Conservation (phyloP, 2,797 vertebrate genomes). For the Arrhamphus sclerolepis region DNA sequence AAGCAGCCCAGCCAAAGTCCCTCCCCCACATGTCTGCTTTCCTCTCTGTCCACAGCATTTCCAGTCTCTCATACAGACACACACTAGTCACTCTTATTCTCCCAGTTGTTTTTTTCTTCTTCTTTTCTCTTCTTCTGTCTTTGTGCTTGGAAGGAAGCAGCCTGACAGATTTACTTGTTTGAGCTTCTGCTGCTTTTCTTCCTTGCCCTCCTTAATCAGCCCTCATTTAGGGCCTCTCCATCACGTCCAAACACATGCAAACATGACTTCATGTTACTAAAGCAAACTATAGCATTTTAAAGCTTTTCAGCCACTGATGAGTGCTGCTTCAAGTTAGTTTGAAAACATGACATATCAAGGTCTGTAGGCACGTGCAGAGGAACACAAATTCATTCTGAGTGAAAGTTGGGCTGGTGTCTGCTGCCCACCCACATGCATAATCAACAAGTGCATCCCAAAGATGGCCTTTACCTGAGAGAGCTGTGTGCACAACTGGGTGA, state of each 20-base stretch:
- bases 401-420: slow-evolving; percentile 40
- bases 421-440: slow-evolving; percentile 65
- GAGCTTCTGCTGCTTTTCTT: slow-evolving; percentile 46
- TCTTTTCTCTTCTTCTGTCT: slow-evolving; percentile 21
- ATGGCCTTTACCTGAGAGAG: slow-evolving; percentile 61
- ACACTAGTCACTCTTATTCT: slow-evolving; percentile 14
- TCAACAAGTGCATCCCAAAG: slow-evolving; percentile 64
- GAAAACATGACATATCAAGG: slow-evolving; percentile 57
- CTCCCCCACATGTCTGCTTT: slow-evolving; percentile 65
- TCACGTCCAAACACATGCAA: slow-evolving; percentile 43
- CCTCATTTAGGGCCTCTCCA: slow-evolving; percentile 41
- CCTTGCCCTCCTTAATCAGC: slow-evolving; percentile 17
- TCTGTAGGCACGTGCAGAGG: slow-evolving; percentile 45
- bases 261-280: slow-evolving; percentile 39
- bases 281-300: slow-evolving; percentile 44
- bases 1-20: slow-evolving; percentile 79
- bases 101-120: slow-evolving; percentile 17
- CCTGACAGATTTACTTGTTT: slow-evolving; percentile 87
- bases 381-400: slow-evolving; percentile 47
- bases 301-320: slow-evolving; percentile 32
- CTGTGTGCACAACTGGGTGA: slow-evolving; percentile 49
- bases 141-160: slow-evolving; percentile 87
- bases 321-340: slow-evolving; percentile 34
- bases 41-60: slow-evolving; percentile 63
- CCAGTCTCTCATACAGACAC: slow-evolving; percentile 41